phyloP scores from a whole-genome alignment of 2,797 vertebrate genomes.

The Moxostoma hubbsi region DNA sequence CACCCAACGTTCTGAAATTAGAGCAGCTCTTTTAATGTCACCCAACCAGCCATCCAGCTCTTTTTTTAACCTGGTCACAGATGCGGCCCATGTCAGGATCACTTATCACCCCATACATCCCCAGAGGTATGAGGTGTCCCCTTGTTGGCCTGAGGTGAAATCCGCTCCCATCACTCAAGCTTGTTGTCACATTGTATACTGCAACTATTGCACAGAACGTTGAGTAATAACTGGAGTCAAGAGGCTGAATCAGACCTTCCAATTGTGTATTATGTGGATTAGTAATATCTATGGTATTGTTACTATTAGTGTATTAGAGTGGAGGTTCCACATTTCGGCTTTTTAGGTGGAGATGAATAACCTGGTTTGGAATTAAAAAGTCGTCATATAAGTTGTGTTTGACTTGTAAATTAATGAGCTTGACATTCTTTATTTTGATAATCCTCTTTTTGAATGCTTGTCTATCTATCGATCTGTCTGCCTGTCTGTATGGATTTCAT shows the following conservation, averaged over 20 bases:
- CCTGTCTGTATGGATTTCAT: no score
- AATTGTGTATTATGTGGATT: constrained; percentile 48
- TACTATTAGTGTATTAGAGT: constrained; percentile 22
- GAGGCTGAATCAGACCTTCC: constrained; percentile 56
- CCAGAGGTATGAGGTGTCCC: constrained; percentile 58
- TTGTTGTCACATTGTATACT: constrained; percentile 67
- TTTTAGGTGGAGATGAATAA: constrained; percentile 27
- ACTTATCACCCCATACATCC: constrained; percentile 27
- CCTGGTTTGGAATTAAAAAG: constrained; percentile 18
- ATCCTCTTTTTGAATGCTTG: neutral
- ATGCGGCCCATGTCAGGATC: neutral
- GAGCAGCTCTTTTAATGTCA: constrained; percentile 2
- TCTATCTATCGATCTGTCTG: no score
- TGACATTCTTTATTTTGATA: neutral
- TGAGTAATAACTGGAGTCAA: constrained; percentile 70
- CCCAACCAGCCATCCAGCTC: constrained; percentile 19
- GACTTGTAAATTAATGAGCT: neutral
- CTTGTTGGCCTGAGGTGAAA: constrained; percentile 71
- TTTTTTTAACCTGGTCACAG: constrained; percentile 34
- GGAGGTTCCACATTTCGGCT: constrained; percentile 16
- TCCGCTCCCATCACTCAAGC: constrained; percentile 74
- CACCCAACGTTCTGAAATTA: neutral
- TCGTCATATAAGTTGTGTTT: neutral
- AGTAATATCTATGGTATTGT: constrained; percentile 66
- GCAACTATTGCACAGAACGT: constrained; percentile 60